phyloP scores from a whole-genome alignment of 2,888 invertebrate species.

The Acronicta aceris region DNA sequence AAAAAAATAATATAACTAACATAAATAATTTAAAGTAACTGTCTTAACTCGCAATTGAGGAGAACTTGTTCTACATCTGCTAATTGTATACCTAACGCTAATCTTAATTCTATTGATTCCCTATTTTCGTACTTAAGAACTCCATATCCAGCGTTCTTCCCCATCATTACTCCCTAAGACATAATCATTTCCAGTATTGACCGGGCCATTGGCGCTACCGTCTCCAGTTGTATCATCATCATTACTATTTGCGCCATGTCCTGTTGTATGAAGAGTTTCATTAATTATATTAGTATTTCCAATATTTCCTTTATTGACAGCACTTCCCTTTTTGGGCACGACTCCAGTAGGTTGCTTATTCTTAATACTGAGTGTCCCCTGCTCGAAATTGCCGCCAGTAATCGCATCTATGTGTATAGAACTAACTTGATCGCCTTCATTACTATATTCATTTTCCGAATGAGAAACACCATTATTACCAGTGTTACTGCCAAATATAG shows the following conservation, averaged over 20 bases:
- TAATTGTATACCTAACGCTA: neutral
- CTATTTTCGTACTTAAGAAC: neutral
- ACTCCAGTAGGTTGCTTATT: neutral
- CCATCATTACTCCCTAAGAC: neutral
- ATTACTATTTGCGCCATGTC: constrained; percentile 5
- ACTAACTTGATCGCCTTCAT: neutral
- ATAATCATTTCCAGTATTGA: neutral
- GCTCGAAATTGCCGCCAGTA: constrained; percentile 9
- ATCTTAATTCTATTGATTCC: neutral
- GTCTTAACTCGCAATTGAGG: no score
- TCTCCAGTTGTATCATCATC: neutral
- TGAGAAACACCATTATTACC: neutral
- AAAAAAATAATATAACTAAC: constrained; percentile 8
- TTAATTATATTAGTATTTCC: neutral
- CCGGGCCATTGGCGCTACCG: neutral
- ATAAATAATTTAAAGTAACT: no score
- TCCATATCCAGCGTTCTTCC: constrained; percentile 25
- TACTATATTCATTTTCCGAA: no score
- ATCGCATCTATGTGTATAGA: constrained; percentile 10
- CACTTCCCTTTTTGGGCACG: neutral
- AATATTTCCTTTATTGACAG: constrained; percentile 4
- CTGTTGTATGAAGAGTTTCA: neutral
- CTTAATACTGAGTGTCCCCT: neutral
- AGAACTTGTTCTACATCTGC: neutral
- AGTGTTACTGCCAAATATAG: neutral